Base-by-base conservation (phyloP, 2,888 invertebrate species). In the Choreutis nemorana region DNA sequence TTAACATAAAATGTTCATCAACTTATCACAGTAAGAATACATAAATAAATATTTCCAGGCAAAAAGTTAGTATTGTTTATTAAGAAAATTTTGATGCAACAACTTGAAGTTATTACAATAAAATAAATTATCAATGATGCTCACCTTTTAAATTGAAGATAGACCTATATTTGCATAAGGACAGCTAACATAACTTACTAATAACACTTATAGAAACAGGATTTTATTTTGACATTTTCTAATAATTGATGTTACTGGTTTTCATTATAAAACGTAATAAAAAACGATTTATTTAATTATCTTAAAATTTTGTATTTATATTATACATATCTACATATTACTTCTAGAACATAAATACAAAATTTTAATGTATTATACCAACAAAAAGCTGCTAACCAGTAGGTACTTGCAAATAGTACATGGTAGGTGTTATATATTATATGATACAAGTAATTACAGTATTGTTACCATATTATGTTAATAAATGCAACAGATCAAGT, bases 401-500 rank as follows among this genome's bases (percentile, higher is more conserved):
- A 72, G 66, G 65, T 70, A 73, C 66, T 72, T 61, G 67, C 68
- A 72, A 65, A 63, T 63, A 63, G 72, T 78, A 70, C 64, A 72
- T 68, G 62, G 72, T 58, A 70, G 71, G 71, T 71, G 68, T 64
- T 71, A 66, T 12, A 63, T 73, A 67, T 55, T 48, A 58, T 79
- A 78, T 73, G 61, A 71, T 80, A 80, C 79, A 80, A 75, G 73
- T 80, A 77, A 79, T 78, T 79, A 80, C 79, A 79, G 72, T 77
- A 73, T 75, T 66, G 72, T 71, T 77, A 78, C 79, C 73, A 62
- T 78, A n/a, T n/a, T n/a, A 77, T 70, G 78, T 78, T 78, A 77
- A 79, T 80, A 79, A 80, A 80, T 79, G 80, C 80, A 79, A 75
- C 75, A 79, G 71, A 78, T 77, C 73, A 73, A 80, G 79, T 79